Evolutionary conservation across 2,797 vertebrate species (phyloP).

Genomic region (Brotula barbata): DNA sequence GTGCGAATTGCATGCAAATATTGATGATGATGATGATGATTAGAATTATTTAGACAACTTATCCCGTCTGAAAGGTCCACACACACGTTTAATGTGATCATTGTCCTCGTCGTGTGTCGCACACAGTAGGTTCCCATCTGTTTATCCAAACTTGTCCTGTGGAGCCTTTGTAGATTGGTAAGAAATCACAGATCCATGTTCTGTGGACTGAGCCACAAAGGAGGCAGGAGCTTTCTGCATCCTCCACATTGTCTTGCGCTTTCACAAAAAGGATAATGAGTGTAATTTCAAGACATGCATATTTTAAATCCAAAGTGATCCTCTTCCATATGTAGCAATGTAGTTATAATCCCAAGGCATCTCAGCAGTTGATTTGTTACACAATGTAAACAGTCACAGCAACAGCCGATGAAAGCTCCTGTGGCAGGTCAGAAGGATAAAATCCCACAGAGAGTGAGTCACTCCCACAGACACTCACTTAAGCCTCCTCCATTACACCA

Average conservation of each 20-base stretch:
- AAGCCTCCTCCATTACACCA: conserved; percentile 33
- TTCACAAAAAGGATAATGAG: conserved; percentile 2
- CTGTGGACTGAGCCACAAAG: conserved; percentile 15
- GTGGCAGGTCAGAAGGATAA: conserved; percentile 14
- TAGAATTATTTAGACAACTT: no score
- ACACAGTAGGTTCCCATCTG: no score
- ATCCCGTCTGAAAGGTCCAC: no score
- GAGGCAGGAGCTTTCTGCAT: background rate
- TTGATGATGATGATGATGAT: no score
- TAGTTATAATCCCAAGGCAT: conserved; percentile 21
- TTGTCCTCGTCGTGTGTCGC: no score
- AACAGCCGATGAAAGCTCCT: conserved; percentile 8
- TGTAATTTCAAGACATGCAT: background rate
- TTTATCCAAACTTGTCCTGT: no score
- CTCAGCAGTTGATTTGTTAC: conserved; percentile 13
- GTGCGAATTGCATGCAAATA: no score
- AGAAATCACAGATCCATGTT: no score
- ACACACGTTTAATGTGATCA: no score
- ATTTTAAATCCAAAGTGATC: conserved; percentile 20
- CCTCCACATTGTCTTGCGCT: background rate
- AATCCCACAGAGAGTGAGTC: background rate
- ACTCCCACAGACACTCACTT: conserved; percentile 17
- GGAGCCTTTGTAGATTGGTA: no score
- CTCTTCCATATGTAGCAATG: background rate
- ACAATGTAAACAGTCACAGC: conserved; percentile 3